Evolutionary conservation across 2,113 vertebrate genomes (phyloP).

Genomic region (Lonchura striata): DNA sequence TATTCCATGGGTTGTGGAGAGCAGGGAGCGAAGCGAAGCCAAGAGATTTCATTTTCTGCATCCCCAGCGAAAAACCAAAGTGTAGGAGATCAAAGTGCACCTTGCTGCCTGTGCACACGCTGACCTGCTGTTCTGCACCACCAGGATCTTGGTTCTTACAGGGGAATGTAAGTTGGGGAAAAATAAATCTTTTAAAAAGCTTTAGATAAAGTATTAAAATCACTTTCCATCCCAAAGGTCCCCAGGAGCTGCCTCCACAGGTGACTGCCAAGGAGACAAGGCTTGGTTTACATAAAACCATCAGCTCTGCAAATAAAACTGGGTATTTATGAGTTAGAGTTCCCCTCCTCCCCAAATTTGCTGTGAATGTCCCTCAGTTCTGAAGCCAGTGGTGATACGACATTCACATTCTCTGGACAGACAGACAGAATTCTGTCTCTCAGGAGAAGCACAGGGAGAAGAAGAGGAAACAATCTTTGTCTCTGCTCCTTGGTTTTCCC

Average conservation of each 20-base stretch:
- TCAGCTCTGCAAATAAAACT: neutral
- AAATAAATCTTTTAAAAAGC: neutral
- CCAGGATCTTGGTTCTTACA: neutral
- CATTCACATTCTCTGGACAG: too few relatives aligned
- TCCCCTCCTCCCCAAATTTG: neutral
- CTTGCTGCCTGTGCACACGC: neutral
- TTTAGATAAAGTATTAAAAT: conserved; percentile 34
- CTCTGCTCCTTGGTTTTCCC: too few relatives aligned
- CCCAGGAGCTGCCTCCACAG: conserved; percentile 28
- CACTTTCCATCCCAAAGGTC: neutral
- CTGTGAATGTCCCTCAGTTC: neutral
- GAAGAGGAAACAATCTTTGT: too few relatives aligned
- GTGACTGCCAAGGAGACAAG: conserved; percentile 33
- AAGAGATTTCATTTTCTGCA: neutral
- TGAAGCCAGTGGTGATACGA: neutral
- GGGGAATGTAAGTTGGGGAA: neutral
- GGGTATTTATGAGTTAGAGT: neutral
- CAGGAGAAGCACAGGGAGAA: too few relatives aligned
- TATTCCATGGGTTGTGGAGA: neutral
- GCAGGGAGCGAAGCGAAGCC: neutral
- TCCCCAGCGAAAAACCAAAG: neutral
- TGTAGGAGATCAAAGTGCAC: neutral
- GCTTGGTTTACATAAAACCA: conserved; percentile 11
- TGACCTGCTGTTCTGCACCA: conserved; percentile 3
- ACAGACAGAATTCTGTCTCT: too few relatives aligned